Evolutionary conservation across 2,888 invertebrate genomes (phyloP), one percentile per base, ranked within the genome.

Genomic region (Mythimna impura): DNA sequence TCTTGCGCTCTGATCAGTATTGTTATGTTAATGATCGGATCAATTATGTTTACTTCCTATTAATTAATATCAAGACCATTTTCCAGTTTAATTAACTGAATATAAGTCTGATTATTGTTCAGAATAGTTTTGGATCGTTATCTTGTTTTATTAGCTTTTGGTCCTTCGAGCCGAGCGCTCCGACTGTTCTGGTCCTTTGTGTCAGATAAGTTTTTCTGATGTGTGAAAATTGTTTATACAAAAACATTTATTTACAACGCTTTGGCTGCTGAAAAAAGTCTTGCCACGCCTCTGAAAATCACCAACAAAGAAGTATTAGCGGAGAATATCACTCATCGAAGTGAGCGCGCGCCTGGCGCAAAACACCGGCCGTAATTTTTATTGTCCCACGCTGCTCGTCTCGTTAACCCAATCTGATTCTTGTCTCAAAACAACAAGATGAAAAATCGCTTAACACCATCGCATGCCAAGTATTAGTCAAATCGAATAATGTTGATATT

Each of bases 401-500:
- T 78, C 68, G 84, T 85, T 91, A 92, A 89, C 87, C 91, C 87
- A 94, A 94, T 94, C 90, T 90, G 90, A 89, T 89, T 92, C 93
- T 92, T 95, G 92, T 90, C 82, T 83, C 91, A 81, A 87, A 88
- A 86, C 75, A 67, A 74, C 86, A 93, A 89, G 92, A 88, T 85
- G 88, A 89, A 89, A 92, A 93, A 91, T 94, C 87, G 90, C 84
- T 91, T 87, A 89, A 85, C 89, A 82, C 78, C 80, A 78, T 81
- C 78, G 80, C 81, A 84, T 87, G 84, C 89, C 88, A 91, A 91
- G 89, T 90, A 91, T 92, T 90, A 91, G 92, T 91, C 91, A 91
- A 93, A 93, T 90, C 90, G 90, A 91, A 93, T 92, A 93, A 93
- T 94, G 94, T 94, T 94, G 92, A 93, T 94, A 91, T 92, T 93